Evolutionary conservation across 2,797 vertebrate species (phyloP).

Genomic region (Synaphobranchus kaupii): DNA sequence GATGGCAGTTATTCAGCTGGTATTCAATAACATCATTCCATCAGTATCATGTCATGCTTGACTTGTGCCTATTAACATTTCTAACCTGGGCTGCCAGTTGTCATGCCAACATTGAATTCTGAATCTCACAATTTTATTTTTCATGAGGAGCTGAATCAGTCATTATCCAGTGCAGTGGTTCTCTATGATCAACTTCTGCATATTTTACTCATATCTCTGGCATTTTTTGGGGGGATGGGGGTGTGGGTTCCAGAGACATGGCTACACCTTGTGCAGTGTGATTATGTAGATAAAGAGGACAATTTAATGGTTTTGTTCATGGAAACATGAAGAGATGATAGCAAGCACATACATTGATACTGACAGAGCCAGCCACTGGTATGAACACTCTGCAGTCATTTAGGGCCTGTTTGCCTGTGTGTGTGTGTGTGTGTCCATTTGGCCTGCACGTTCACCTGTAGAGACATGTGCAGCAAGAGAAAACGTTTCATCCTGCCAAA

Average conservation of each 20-base stretch:
- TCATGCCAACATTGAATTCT: conserved; percentile 12
- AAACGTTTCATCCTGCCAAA: neutral
- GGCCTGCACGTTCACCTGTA: neutral
- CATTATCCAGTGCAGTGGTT: neutral
- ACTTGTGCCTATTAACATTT: neutral
- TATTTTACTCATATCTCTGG: neutral
- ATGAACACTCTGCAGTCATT: neutral
- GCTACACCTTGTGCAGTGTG: neutral
- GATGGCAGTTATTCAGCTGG: neutral
- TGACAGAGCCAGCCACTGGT: neutral
- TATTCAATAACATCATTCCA: neutral
- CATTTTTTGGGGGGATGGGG: neutral
- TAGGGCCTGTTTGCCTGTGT: neutral
- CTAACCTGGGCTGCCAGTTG: conserved; percentile 3
- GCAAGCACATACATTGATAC: neutral
- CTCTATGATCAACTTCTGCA: conserved; percentile 1
- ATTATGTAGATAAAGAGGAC: neutral
- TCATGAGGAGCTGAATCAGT: neutral
- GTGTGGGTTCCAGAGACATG: neutral
- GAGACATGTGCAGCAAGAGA: neutral
- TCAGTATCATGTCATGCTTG: neutral
- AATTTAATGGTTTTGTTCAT: neutral
- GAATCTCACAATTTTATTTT: neutral
- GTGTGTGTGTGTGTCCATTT: neutral
- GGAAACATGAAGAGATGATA: neutral